Percentiles rank a stretch among this genome's conserved stretches.
These are phyloP conservation scores for Battus philenor DNA, from an alignment of 1,140 invertebrate genomes.

Conservation along the genomic window DNA sequence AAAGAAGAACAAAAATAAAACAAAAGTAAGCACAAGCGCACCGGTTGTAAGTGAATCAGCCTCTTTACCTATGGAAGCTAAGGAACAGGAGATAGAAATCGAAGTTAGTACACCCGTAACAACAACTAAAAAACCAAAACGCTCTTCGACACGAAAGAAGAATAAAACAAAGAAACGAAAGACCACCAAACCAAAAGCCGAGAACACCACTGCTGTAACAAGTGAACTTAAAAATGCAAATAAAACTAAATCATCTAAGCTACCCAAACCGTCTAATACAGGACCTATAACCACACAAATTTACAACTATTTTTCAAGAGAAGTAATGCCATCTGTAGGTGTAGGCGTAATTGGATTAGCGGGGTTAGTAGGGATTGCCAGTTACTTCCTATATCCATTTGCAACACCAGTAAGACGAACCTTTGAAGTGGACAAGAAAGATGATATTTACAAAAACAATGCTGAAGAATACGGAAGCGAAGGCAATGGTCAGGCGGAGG, in stretches of 20 bases:
- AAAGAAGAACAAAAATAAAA: constrained; percentile 63
- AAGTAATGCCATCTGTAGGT: constrained; percentile 87
- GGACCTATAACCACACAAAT: constrained; percentile 82
- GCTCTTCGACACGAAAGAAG: constrained; percentile 64
- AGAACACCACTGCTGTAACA: constrained; percentile 68
- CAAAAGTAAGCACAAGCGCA: constrained; percentile 33
- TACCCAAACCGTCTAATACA: constrained; percentile 72
- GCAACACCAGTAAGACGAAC: constrained; percentile 80
- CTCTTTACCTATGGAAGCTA: constrained; percentile 70
- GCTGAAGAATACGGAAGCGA: constrained; percentile 79
- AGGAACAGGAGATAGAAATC: constrained; percentile 77
- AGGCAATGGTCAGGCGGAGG: constrained; percentile 81
- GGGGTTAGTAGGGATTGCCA: constrained; percentile 82
- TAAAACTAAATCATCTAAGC: constrained; percentile 62
- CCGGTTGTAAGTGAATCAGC: constrained; percentile 48
- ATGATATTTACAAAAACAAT: constrained; percentile 80
- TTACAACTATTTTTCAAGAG: constrained; percentile 85
- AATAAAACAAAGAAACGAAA: constrained; percentile 71
- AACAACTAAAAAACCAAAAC: constrained; percentile 72
- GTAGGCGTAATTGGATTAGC: constrained; percentile 84
- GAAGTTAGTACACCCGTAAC: constrained; percentile 69
- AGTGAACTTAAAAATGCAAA: constrained; percentile 71
- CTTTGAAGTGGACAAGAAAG: constrained; percentile 79
- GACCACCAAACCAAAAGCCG: constrained; percentile 63
- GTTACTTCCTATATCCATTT: constrained; percentile 86